phyloP scores from a whole-genome alignment of 2,888 invertebrate genomes.

The Pycnomerus fuliginosus region DNA sequence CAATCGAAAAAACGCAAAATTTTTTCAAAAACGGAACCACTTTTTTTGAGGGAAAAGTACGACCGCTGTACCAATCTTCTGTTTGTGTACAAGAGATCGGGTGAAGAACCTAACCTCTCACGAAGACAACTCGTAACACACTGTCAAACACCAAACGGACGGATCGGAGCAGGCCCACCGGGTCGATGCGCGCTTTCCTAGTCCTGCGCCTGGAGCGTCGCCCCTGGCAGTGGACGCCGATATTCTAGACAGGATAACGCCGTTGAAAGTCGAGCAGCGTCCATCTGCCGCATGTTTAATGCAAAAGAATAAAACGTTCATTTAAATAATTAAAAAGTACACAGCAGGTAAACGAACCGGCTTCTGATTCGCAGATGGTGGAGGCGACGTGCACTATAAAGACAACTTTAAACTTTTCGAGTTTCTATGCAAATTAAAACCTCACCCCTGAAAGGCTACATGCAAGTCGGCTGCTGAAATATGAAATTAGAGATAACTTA shows the following conservation, averaged over 20 bases:
- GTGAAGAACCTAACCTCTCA: constrained; percentile 13
- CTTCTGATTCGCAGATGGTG: constrained; percentile 46
- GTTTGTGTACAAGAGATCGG: constrained; percentile 19
- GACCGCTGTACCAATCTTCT: constrained; percentile 17
- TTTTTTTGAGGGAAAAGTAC: constrained; percentile 9
- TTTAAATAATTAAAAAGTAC: constrained; percentile 52
- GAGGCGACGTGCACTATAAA: constrained; percentile 26
- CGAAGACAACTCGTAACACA: constrained; percentile 39
- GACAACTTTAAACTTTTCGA: constrained; percentile 44
- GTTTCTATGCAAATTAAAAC: constrained; percentile 50
- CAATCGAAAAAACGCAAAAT: constrained; percentile 9
- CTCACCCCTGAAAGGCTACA: constrained; percentile 33
- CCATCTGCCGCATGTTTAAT: constrained; percentile 41
- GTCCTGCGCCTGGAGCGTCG: constrained; percentile 42
- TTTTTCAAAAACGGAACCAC: neutral
- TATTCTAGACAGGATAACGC: constrained; percentile 26
- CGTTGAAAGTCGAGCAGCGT: constrained; percentile 1
- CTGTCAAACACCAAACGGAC: constrained; percentile 38
- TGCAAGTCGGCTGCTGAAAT: constrained; percentile 35
- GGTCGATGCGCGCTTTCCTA: constrained; percentile 47
- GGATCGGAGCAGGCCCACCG: constrained; percentile 36
- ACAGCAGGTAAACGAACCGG: constrained; percentile 50
- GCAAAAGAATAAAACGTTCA: constrained; percentile 48
- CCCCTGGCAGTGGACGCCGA: constrained; percentile 41
- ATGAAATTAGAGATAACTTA: constrained; percentile 43